Evolutionary conservation across 2,888 invertebrate species (phyloP), one percentile per base, ranked within the genome.

Genomic region (Rosalia funebris): DNA sequence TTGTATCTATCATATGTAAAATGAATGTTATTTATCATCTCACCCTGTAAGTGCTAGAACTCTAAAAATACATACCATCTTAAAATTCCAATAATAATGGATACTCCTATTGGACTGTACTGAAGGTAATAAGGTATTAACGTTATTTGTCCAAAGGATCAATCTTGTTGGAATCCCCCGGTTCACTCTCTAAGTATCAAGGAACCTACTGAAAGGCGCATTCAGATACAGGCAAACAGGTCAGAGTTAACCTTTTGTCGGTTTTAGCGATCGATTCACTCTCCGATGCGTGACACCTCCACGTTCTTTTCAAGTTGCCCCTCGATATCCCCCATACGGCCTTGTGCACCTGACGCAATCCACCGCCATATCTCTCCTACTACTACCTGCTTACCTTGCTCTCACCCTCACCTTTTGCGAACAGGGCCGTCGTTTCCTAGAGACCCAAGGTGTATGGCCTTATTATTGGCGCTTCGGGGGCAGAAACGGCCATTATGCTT

Each of bases 221-320:
- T 50, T 50, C 52, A 50, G 19, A 50, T 50, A 36, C 44, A 57
- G 42, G 36, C 50, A 31, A 57, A 57, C 57, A 52, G 56, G 52
- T 57, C 52, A 52, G 57, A 57, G 52, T 57, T 57, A 57, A 57
- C 63, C 63, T 59, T 66, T 62, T 58, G 62, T 66, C 63, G 60
- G 55, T 68, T 52, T 57, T 59, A 52, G 15, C 70, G 70, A 75
- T 75, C 75, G 75, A 74, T 75, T 70, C 58, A 66, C 61, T 68
- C 67, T 62, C 58, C 68, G 71, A 71, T 71, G 72, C 74, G 73
- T 73, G 74, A 71, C 73, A 72, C 70, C 71, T 69, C 50, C 68
- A 57, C 62, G 63, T 68, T 65, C 66, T 63, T 65, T 64, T 63
- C 60, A 54, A 34, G 54, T 45, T 45, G 54, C 53, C 57, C 39